Base-by-base conservation (phyloP, 2,797 vertebrate genomes). In the Alfaro cultratus region DNA sequence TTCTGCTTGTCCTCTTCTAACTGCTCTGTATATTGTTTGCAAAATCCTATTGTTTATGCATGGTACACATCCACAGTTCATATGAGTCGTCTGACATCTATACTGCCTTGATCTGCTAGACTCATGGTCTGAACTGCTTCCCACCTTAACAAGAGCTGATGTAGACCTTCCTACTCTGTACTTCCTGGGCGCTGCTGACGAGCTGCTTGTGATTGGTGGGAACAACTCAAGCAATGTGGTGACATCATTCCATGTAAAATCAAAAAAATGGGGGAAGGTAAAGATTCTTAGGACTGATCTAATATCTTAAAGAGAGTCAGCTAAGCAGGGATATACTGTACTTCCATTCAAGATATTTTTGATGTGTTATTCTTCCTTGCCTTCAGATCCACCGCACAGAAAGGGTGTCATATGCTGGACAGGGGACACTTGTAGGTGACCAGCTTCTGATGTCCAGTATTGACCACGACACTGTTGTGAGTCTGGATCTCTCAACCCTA, bases 51-150 rank as follows among this genome's bases (percentile, higher is more conserved):
- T 36, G 62, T 9, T 10, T 67, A 39, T 39, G 3, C 34, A 26
- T 41, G 26, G 21, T 26, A n/a, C 39, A 70, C 68, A 70, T n/a
- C 5, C 29, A 15, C 1, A n/a, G 31, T 41, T 5, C 23, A 70
- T 16, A 67, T 39, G 9, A 23, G 21, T 12, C 29, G 39, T 70
- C 6, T 2, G 46, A 8, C 3, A 13, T 62, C 7, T 83, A 1
- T 79, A 12, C 85, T 64, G 5, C 82, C 45, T 77, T 68, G 82
- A 70, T 81, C 41, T 87, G 26, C 68, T 1, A 97, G 96, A 96
- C 79, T 88, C 80, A 6, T 97, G 96, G 96, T 89, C 80, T 80
- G 96, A 97, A 80, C 85, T 96, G 29, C 94, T 95, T 74, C 96
- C 95, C 23, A 96, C 95, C 2, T 94, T 96, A 13, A 95, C 95